Conservation (phyloP, 2,888 invertebrate species). For the Cheilosia vernalis region DNA sequence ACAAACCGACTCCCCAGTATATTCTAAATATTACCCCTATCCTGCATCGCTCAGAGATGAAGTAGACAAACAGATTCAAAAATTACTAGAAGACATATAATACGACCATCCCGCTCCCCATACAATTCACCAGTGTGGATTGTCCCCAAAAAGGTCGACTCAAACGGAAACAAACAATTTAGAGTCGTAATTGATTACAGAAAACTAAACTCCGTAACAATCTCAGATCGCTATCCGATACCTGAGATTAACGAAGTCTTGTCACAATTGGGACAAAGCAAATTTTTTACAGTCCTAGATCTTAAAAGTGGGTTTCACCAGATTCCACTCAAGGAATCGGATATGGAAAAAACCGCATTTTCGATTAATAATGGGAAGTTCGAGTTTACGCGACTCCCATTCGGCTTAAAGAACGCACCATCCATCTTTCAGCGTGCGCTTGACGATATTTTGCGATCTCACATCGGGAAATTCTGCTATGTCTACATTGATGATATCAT, state of each 20-base stretch:
- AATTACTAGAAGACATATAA: constrained; percentile 27
- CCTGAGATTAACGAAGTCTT: constrained; percentile 31
- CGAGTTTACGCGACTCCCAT: constrained; percentile 37
- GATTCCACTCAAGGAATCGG: too few species aligned
- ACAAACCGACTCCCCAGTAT: background rate
- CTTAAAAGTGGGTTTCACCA: constrained; percentile 46
- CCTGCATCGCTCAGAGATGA: constrained; percentile 35
- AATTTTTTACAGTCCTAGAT: constrained; percentile 27
- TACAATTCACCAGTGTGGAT: too few species aligned
- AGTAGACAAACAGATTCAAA: constrained; percentile 33
- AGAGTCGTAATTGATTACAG: too few species aligned
- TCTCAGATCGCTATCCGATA: constrained; percentile 36
- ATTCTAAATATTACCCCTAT: constrained; percentile 54
- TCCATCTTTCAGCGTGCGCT: constrained; percentile 48
- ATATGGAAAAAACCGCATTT: too few species aligned
- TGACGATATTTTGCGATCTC: constrained; percentile 26
- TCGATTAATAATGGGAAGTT: constrained; percentile 50
- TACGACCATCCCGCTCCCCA: constrained; percentile 33
- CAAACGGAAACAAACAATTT: too few species aligned
- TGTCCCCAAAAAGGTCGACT: too few species aligned
- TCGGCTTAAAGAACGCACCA: constrained; percentile 59
- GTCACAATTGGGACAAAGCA: constrained; percentile 31
- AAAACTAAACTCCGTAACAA: constrained; percentile 44
- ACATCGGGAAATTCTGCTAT: background rate
- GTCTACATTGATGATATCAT: constrained; percentile 56